A percentile compares a stretch with the other conserved stretches of the same genome.
phyloP scores from a whole-genome alignment of 2,113 vertebrate species.

The Heterotis niloticus region DNA sequence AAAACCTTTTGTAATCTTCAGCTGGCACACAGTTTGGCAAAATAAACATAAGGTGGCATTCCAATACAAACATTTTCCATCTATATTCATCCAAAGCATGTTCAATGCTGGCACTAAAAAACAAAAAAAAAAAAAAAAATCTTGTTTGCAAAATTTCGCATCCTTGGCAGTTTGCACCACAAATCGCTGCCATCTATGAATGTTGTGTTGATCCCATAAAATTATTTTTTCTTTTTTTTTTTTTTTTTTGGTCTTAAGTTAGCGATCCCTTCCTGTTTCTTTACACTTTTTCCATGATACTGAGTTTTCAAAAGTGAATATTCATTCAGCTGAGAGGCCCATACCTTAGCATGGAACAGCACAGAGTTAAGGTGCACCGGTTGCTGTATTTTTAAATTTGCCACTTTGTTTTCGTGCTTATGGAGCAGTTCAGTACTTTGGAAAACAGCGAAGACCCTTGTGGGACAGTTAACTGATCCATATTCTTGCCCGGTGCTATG shows the following conservation, averaged over 20 bases:
- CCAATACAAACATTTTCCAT: not conserved
- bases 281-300: not conserved
- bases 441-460: too few species aligned
- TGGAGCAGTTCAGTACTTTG: too few species aligned
- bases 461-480: too few species aligned
- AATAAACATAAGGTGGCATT: not conserved
- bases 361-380: too few species aligned
- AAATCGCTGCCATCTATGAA: not conserved
- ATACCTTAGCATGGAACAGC: not conserved
- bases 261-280: not conserved
- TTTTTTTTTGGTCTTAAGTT: too few species aligned
- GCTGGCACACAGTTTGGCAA: not conserved
- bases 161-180: not conserved
- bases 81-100: not conserved
- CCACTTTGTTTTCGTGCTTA: too few species aligned
- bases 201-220: too few species aligned
- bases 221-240: too few species aligned
- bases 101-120: not conserved
- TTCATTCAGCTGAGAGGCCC: not conserved
- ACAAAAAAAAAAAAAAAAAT: too few species aligned
- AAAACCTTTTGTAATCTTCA: not conserved
- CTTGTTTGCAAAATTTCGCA: not conserved
- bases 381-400: too few species aligned
- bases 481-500: too few species aligned
- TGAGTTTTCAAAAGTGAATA: not conserved